Percentiles rank a stretch among this genome's conserved stretches.
phyloP scores from a whole-genome alignment of 1,140 invertebrate species.

The Glossosoma conforme region DNA sequence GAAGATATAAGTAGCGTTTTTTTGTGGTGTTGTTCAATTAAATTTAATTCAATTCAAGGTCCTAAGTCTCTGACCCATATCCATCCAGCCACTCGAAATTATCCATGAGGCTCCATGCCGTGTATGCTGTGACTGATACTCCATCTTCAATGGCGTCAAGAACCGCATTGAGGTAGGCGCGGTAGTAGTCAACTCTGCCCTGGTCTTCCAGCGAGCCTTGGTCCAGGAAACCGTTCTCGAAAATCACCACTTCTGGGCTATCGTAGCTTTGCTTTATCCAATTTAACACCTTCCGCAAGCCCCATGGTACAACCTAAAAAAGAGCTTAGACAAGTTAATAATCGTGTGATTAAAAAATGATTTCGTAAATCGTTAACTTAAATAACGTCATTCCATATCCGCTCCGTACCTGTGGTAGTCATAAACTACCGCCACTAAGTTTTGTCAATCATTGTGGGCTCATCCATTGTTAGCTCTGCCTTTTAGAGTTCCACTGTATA shows the following conservation, averaged over 20 bases:
- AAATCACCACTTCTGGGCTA: slow-evolving; percentile 56
- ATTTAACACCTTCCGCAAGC: slow-evolving; percentile 56
- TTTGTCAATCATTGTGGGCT: too few species aligned
- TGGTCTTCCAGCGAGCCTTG: slow-evolving; percentile 38
- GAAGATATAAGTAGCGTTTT: slow-evolving; percentile 56
- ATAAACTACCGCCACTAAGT: too few species aligned
- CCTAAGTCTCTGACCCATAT: slow-evolving; percentile 43
- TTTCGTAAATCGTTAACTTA: too few species aligned
- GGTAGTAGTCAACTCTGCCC: slow-evolving; percentile 42
- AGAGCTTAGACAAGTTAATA: too few species aligned
- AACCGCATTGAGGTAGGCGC: slow-evolving; percentile 58
- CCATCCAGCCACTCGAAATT: slow-evolving; percentile 66
- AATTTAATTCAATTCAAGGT: slow-evolving; percentile 2
- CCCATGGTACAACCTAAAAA: slow-evolving; percentile 53
- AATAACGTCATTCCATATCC: too few species aligned
- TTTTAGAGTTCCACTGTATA: too few species aligned
- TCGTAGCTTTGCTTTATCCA: slow-evolving; percentile 60
- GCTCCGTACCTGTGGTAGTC: too few species aligned
- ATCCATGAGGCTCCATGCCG: slow-evolving; percentile 67
- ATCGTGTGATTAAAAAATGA: too few species aligned
- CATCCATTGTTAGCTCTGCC: too few species aligned
- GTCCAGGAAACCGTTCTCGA: slow-evolving; percentile 63
- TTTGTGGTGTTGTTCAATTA: not conserved
- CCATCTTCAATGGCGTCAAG: slow-evolving; percentile 60
- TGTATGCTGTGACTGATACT: slow-evolving; percentile 62